Base-by-base conservation (phyloP, 2,888 invertebrate genomes). In the Andrena bicolor region DNA sequence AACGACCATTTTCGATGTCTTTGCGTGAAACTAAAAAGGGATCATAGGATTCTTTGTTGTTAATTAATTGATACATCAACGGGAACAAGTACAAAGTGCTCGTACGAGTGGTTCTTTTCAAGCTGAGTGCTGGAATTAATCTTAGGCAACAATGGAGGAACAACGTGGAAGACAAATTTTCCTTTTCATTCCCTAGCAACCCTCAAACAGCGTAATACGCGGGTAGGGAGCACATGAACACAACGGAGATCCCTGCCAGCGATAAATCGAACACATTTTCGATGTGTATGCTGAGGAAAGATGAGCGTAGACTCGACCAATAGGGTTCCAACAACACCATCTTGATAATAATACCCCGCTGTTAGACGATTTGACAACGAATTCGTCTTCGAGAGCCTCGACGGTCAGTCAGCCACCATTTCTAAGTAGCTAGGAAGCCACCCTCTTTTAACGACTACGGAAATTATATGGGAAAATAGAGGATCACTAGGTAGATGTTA, bases 361-460 rank as follows among this genome's bases (percentile, higher is more conserved):
- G 91, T 85, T 90, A 90, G 89, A 91, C 91, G 90, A 91, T 91
- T 91, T 90, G 90, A 91, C 91, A 91, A 91, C 91, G 90, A 88
- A 90, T 91, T 90, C 90, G 90, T 91, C 90, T 89, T 90, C 85
- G 66, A 32, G 76, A 51, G 64, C 61, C 63, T 65, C 51, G 26
- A 68, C 41, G 66, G 32, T 61, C 70, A 41, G 28, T 70, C 73
- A 63, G 20, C 63, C 75, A 73, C 65, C 79, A 63, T 68, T 81
- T 75, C 75, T 51, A 10, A 66, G 16, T 79, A 68, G 72, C 80
- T 16, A 1, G 16, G 41, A 41, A 41, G 16, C 41, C 16, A 4
- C 41, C 41, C 41, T 41, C 16, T 41, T 78, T 74, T 80, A 74
- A 78, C 83, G 23, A 61, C 20, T 32, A 48, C n/a, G 23, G 23